Conservation (phyloP, 2,797 vertebrate genomes). For the Holocentrus rufus region DNA sequence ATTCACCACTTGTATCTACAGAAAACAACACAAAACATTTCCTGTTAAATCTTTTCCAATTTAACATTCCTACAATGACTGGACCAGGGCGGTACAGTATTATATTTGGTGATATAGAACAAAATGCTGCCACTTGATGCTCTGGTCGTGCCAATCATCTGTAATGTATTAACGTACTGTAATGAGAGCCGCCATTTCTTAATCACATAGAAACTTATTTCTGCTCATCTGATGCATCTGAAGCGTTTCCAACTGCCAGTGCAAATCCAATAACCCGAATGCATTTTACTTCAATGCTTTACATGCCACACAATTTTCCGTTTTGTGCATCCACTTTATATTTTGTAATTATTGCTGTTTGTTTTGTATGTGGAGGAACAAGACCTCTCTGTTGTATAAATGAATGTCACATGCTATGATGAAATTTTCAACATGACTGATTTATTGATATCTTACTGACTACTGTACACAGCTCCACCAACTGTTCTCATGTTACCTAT, state of each 20-base stretch:
- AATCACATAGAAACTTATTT: slow-evolving; percentile 23
- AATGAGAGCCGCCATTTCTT: neutral
- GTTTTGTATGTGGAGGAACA: slow-evolving; percentile 63
- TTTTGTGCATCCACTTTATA: slow-evolving; percentile 50
- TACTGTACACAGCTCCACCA: slow-evolving; percentile 80
- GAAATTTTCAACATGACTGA: slow-evolving; percentile 59
- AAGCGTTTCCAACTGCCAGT: slow-evolving; percentile 39
- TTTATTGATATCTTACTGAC: slow-evolving; percentile 74
- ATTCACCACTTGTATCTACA: slow-evolving; percentile 28
- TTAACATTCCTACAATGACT: slow-evolving; percentile 43
- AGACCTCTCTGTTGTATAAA: slow-evolving; percentile 57
- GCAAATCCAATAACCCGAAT: slow-evolving; percentile 47
- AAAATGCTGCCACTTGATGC: slow-evolving; percentile 13
- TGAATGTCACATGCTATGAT: slow-evolving; percentile 65
- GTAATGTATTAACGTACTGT: slow-evolving; percentile 15
- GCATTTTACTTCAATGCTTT: slow-evolving; percentile 61
- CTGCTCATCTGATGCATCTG: slow-evolving; percentile 34
- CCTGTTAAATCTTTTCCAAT: slow-evolving; percentile 10
- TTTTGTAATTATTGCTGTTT: slow-evolving; percentile 66
- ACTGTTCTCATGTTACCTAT: slow-evolving; percentile 68
- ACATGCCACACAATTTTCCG: slow-evolving; percentile 19
- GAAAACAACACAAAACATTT: slow-evolving; percentile 22
- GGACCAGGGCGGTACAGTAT: slow-evolving; percentile 27
- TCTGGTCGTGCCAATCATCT: slow-evolving; percentile 17
- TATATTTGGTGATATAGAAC: slow-evolving; percentile 9